Evolutionary conservation across 2,113 vertebrate species (phyloP).

Genomic region (Tetrax tetrax): DNA sequence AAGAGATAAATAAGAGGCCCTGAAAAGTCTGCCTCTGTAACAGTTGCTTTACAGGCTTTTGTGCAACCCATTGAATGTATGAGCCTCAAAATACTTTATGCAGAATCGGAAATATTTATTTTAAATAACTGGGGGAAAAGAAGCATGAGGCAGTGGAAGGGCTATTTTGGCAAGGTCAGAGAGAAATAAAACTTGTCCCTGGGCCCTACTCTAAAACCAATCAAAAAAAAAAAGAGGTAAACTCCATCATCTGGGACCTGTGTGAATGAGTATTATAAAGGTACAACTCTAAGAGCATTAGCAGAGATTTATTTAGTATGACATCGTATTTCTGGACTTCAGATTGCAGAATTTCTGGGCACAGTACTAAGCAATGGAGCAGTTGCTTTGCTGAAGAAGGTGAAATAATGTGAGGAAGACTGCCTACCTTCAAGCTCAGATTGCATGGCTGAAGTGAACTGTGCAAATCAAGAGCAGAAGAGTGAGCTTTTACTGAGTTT

Average conservation of each 20-base stretch:
- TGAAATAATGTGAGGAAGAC: background rate
- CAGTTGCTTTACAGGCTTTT: background rate
- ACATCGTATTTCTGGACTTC: background rate
- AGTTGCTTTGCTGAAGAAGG: background rate
- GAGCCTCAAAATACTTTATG: background rate
- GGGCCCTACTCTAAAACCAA: background rate
- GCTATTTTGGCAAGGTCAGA: background rate
- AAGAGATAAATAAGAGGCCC: background rate
- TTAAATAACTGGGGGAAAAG: background rate
- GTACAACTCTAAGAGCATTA: background rate
- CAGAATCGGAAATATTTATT: background rate
- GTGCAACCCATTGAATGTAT: background rate
- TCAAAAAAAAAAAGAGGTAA: background rate
- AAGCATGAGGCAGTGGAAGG: background rate
- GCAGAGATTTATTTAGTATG: background rate
- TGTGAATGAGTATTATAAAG: fast-evolving
- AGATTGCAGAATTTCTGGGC: background rate
- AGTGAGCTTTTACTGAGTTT: background rate
- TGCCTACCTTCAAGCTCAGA: background rate
- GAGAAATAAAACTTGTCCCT: background rate
- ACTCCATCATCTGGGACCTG: background rate
- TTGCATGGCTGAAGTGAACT: background rate
- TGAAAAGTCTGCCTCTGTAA: background rate
- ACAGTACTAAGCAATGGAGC: background rate
- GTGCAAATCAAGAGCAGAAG: background rate